phyloP scores from a whole-genome alignment of 2,888 invertebrate species.

The Brachylomia viminalis region DNA sequence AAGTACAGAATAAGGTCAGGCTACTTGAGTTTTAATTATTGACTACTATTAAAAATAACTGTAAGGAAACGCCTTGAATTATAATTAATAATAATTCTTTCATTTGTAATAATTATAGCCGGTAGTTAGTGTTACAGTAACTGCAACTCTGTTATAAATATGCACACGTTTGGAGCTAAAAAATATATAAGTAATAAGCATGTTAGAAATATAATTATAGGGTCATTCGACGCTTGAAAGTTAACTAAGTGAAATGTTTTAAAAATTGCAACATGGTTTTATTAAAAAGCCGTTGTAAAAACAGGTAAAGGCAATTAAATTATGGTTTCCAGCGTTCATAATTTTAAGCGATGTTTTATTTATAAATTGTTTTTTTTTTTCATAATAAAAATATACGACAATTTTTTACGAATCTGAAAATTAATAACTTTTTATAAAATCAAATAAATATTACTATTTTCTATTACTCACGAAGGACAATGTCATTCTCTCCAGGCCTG shows the following conservation, averaged over 20 bases:
- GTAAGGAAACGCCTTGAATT: slow-evolving; percentile 81
- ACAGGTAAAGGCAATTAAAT: slow-evolving; percentile 19
- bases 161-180: slow-evolving; percentile 40
- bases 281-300: slow-evolving; percentile 21
- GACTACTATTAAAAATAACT: slow-evolving; percentile 79
- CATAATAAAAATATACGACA: neutral
- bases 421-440: neutral
- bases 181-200: too few relatives aligned
- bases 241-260: slow-evolving; percentile 39
- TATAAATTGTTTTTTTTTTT: neutral
- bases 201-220: slow-evolving; percentile 33
- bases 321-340: slow-evolving; percentile 8
- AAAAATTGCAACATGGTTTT: slow-evolving; percentile 41
- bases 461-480: slow-evolving; percentile 88
- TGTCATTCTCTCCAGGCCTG: slow-evolving; percentile 88
- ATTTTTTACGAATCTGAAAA: neutral
- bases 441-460: slow-evolving; percentile 23
- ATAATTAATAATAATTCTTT: slow-evolving; percentile 62
- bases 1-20: slow-evolving; percentile 74
- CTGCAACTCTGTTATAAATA: slow-evolving; percentile 54
- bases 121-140: slow-evolving; percentile 42
- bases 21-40: slow-evolving; percentile 79
- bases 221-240: slow-evolving; percentile 5
- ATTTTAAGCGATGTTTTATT: slow-evolving; percentile 6
- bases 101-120: slow-evolving; percentile 74